Evolutionary conservation across 2,113 vertebrate genomes (phyloP).

Genomic region (Trogon surrucura): DNA sequence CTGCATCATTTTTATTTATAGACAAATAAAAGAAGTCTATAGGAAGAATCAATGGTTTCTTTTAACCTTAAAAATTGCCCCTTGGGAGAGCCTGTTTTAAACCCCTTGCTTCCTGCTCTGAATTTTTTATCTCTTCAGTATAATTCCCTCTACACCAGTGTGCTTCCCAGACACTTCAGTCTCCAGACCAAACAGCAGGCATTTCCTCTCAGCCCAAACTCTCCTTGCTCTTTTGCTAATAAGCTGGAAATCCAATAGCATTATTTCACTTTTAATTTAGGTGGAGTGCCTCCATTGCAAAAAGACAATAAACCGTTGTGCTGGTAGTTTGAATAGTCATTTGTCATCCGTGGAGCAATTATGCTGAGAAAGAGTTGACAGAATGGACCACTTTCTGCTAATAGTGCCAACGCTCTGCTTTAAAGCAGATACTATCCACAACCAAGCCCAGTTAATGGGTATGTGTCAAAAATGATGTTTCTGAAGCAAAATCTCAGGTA

Average conservation of each 20-base stretch:
- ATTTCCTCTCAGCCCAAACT: background rate
- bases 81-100: background rate
- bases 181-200: background rate
- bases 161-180: background rate
- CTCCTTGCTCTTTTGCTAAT: background rate
- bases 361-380: conserved; percentile 44
- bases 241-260: background rate
- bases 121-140: background rate
- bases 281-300: background rate
- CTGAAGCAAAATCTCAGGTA: conserved; percentile 42
- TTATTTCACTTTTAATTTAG: conserved; percentile 40
- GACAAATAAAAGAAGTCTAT: conserved; percentile 1
- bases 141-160: background rate
- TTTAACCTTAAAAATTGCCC: background rate
- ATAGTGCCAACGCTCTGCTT: conserved; percentile 17
- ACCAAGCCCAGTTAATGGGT: conserved; percentile 30
- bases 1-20: background rate
- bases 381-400: conserved; percentile 47
- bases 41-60: background rate
- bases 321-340: conserved; percentile 42
- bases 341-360: conserved; percentile 58
- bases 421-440: conserved; percentile 10
- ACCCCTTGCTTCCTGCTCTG: background rate
- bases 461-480: conserved; percentile 50
- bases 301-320: conserved; percentile 40